phyloP scores from a whole-genome alignment of 2,797 vertebrate genomes.

The Stomatorhinus walkeri region DNA sequence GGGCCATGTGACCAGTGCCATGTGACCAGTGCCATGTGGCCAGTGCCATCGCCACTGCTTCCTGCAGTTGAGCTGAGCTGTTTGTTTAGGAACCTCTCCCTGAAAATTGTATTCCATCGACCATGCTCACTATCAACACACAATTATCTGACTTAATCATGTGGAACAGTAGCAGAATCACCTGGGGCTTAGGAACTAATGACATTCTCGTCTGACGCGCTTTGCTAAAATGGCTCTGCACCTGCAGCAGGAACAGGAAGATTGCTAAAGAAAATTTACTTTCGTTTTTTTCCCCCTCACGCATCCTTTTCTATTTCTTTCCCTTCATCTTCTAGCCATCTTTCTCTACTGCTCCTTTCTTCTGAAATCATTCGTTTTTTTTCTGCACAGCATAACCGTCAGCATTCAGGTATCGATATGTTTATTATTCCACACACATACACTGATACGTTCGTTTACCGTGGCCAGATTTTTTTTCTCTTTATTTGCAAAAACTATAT shows the following conservation, averaged over 20 bases:
- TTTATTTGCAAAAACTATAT: not conserved
- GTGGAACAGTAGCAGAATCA: slow-evolving; percentile 99
- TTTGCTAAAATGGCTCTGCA: slow-evolving; percentile 99
- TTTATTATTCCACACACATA: not conserved
- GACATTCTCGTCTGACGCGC: slow-evolving; percentile 99
- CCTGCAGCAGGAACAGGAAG: slow-evolving; percentile 98
- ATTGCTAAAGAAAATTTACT: slow-evolving; percentile 99
- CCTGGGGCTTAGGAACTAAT: slow-evolving; percentile 99
- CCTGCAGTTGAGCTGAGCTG: slow-evolving; percentile 86
- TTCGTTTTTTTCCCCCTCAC: slow-evolving; percentile 74
- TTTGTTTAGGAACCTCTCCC: slow-evolving; percentile 99
- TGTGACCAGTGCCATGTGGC: slow-evolving; percentile 33
- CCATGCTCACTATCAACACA: slow-evolving; percentile 99
- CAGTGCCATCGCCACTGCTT: slow-evolving; percentile 67
- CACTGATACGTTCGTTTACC: not conserved
- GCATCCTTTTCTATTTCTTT: slow-evolving; percentile 40
- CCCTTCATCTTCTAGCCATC: slow-evolving; percentile 62
- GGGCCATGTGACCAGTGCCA: slow-evolving; percentile 48
- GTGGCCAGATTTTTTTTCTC: not conserved
- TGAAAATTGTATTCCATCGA: slow-evolving; percentile 99
- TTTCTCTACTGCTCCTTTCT: slow-evolving; percentile 48
- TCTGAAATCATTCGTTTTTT: not conserved
- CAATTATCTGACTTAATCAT: slow-evolving; percentile 99
- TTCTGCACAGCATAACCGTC: not conserved
- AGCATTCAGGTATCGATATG: not conserved